A percentile compares a stretch with the other conserved stretches of the same genome.
phyloP scores from a whole-genome alignment of 1,140 invertebrate genomes.

The Alviniconcha marisindica region DNA sequence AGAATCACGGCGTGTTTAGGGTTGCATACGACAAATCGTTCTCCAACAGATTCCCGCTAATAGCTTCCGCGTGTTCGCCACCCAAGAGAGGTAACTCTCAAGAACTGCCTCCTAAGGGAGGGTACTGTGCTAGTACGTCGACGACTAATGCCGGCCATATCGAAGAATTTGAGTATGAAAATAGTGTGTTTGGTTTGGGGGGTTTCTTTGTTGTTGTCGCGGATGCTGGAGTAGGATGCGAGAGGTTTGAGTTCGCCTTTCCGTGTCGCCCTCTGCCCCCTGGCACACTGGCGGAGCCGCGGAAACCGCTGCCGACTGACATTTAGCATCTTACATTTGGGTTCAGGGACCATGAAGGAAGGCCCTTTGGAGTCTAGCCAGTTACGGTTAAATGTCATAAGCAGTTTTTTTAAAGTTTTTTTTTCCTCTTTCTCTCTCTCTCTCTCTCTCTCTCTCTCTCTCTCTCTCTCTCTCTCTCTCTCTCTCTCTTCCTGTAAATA shows the following conservation, averaged over 20 bases:
- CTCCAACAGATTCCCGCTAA: constrained; percentile 24
- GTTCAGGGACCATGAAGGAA: too few relatives aligned
- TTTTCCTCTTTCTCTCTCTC: not conserved
- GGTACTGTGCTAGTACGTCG: not conserved
- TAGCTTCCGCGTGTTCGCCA: constrained; percentile 38
- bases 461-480: not conserved
- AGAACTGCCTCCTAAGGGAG: not conserved
- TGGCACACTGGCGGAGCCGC: not conserved
- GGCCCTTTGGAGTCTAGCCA: too few relatives aligned
- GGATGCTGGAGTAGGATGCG: not conserved
- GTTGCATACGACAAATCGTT: constrained; percentile 47
- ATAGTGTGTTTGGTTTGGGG: not conserved
- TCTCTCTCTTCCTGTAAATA: not conserved
- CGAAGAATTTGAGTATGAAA: constrained; percentile 19
- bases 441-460: not conserved
- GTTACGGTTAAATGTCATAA: too few relatives aligned
- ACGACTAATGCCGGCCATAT: constrained; percentile 14
- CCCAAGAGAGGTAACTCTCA: constrained; percentile 27
- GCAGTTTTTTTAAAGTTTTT: too few relatives aligned
- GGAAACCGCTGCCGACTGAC: not conserved
- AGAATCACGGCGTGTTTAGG: constrained; percentile 39
- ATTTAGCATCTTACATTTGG: not conserved
- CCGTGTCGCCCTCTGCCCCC: not conserved
- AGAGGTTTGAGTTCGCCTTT: not conserved
- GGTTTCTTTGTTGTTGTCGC: not conserved